These are phyloP conservation scores for Laticauda colubrina DNA, from an alignment of 2,113 vertebrate genomes.

Conservation along the genomic window DNA sequence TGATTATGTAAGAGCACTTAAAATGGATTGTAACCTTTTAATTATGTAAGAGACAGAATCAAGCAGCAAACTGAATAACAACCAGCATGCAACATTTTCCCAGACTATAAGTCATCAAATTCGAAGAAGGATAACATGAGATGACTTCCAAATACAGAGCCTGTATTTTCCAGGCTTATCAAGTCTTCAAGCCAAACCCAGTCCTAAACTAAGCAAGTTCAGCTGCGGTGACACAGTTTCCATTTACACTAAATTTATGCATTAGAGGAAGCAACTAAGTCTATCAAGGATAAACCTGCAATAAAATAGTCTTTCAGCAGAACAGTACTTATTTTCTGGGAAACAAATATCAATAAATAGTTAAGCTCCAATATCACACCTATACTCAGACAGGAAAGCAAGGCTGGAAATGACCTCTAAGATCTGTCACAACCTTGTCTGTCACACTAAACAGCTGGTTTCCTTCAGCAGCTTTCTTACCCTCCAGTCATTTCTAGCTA, in stretches of 20 bases:
- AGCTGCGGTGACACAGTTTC: not conserved
- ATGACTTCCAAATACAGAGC: constrained; percentile 2
- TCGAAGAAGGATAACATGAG: constrained; percentile 8
- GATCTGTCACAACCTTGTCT: not conserved
- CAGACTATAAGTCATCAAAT: not conserved
- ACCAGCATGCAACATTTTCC: not conserved
- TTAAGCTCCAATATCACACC: not conserved
- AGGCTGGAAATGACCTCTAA: not conserved
- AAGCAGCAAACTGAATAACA: not conserved
- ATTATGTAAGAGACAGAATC: not conserved
- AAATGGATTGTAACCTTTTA: not conserved
- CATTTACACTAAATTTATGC: not conserved
- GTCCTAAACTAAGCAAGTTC: not conserved
- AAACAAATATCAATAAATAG: not conserved
- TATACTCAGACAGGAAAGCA: not conserved
- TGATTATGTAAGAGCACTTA: not conserved
- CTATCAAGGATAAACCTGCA: not conserved
- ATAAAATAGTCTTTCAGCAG: not conserved
- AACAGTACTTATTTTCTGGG: not conserved
- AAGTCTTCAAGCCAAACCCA: constrained; percentile 9
- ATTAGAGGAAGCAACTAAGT: not conserved
- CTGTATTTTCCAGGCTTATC: constrained; percentile 17
- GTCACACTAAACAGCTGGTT: not conserved
- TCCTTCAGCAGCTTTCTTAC: not conserved
- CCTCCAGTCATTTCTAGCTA: not conserved